phyloP scores from a whole-genome alignment of 2,888 invertebrate species.

The Camponotus fellah region DNA sequence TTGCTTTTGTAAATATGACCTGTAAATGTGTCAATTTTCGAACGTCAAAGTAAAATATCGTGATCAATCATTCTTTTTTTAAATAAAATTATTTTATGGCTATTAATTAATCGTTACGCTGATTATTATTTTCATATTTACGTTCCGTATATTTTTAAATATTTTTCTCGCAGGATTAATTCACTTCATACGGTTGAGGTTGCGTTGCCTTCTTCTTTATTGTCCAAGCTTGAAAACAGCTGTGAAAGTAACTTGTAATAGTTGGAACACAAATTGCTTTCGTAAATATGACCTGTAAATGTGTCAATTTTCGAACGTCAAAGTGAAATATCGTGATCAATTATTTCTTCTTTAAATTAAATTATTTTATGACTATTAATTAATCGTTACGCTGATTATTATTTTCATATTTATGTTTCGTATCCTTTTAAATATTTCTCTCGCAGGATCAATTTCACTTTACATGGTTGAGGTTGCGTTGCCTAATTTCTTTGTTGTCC shows the following conservation, averaged over 20 bases:
- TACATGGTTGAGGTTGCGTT: not conserved
- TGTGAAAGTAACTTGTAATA: not conserved
- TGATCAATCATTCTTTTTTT: too few species aligned
- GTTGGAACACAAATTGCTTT: conserved; percentile 4
- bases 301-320: not conserved
- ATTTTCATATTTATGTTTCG: not conserved
- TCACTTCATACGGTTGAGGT: too few species aligned
- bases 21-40: not conserved
- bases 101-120: too few species aligned
- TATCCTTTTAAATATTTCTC: not conserved
- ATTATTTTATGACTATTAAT: not conserved
- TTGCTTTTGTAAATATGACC: conserved; percentile 39
- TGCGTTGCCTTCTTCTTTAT: too few species aligned
- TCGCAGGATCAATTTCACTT: not conserved
- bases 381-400: not conserved
- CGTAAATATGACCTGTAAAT: conserved; percentile 38
- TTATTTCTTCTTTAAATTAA: not conserved
- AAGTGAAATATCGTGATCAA: not conserved
- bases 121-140: too few species aligned
- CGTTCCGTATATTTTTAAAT: too few species aligned
- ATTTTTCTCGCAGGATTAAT: too few species aligned
- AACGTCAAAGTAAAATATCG: too few species aligned
- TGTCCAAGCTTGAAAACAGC: too few species aligned
- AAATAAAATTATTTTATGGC: too few species aligned
- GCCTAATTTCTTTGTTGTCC: not conserved